Evolutionary conservation across 2,888 invertebrate genomes (phyloP), one percentile per base, ranked within the genome.

Genomic region (Hartigia nigra): DNA sequence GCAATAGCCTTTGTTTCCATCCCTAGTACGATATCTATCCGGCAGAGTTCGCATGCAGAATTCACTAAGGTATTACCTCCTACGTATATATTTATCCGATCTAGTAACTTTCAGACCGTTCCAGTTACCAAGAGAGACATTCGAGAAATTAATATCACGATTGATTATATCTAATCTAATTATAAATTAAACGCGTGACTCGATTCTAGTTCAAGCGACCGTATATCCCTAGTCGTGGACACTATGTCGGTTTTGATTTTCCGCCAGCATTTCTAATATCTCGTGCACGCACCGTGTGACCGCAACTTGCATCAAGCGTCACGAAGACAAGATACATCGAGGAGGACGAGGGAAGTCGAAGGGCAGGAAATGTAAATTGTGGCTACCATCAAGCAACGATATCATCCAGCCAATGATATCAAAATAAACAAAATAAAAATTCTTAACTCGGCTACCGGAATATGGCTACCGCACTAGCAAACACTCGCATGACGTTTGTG

Each of bases 211-310:
- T 9, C 23, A 9, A 23, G 39, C 23, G 39, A 55, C 23, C 9
- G 23, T 55, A 55, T 55, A n/a, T n/a, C n/a, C n/a, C 55, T 23
- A 55, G 55, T 55, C 55, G 55, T 23, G 55, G 55, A 55, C 55
- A 0, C 55, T 23, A 3, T 4, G 34, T 83, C 82, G 79, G 83
- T 83, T 85, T 84, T 81, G 82, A 78, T 82, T 83, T 84, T 83
- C 82, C 82, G 79, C 80, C 81, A 81, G 76, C 80, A 81, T 84
- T 86, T 84, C 83, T 84, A 84, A 82, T 80, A 77, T 82, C 80
- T 82, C 81, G 83, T 79, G 79, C 80, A 81, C 84, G 75, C 80
- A 78, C 34, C 74, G 75, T 74, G 23, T 69, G 75, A 85, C 85
- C 85, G 81, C 85, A 84, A 80, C 39, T 77, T 31, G 72, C 55